Conservation (phyloP, 2,888 invertebrate species). For the Colletes collaris region DNA sequence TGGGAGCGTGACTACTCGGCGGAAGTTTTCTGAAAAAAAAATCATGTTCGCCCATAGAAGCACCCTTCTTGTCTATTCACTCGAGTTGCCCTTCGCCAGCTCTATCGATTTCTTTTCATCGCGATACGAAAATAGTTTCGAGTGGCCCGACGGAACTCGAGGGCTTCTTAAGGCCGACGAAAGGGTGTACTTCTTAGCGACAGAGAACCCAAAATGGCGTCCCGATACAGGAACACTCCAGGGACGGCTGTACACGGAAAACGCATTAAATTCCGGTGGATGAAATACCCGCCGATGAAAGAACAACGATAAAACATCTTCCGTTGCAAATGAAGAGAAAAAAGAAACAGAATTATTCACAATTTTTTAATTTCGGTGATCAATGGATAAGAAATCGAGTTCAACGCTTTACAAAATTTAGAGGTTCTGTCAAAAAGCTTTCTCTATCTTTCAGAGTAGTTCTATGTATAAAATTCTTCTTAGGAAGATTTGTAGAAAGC, state of each 20-base stretch:
- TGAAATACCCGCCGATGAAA: constrained; percentile 47
- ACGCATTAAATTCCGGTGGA: constrained; percentile 70
- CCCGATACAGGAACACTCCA: constrained; percentile 66
- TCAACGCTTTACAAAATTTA: too few species aligned
- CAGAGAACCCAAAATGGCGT: constrained; percentile 73
- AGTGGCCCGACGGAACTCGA: constrained; percentile 71
- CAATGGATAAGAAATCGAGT: too few species aligned
- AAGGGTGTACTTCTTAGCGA: constrained; percentile 72
- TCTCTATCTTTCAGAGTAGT: too few species aligned
- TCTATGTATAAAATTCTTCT: too few species aligned
- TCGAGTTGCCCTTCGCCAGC: constrained; percentile 72
- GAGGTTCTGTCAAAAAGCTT: too few species aligned
- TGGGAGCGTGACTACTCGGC: constrained; percentile 60
- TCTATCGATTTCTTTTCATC: constrained; percentile 73
- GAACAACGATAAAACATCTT: constrained; percentile 23
- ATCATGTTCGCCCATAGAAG: constrained; percentile 68
- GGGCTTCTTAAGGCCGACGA: constrained; percentile 73
- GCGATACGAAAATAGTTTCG: constrained; percentile 75
- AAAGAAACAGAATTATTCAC: too few species aligned
- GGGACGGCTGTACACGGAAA: constrained; percentile 65
- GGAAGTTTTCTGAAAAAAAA: constrained; percentile 64
- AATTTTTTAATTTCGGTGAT: too few species aligned
- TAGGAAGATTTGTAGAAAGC: too few species aligned
- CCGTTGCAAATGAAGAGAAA: constrained; percentile 1
- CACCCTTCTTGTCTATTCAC: constrained; percentile 73